Percentiles rank a stretch among this genome's conserved stretches.
phyloP scores from a whole-genome alignment of 2,113 vertebrate species.

The Romanogobio albipinnatus region DNA sequence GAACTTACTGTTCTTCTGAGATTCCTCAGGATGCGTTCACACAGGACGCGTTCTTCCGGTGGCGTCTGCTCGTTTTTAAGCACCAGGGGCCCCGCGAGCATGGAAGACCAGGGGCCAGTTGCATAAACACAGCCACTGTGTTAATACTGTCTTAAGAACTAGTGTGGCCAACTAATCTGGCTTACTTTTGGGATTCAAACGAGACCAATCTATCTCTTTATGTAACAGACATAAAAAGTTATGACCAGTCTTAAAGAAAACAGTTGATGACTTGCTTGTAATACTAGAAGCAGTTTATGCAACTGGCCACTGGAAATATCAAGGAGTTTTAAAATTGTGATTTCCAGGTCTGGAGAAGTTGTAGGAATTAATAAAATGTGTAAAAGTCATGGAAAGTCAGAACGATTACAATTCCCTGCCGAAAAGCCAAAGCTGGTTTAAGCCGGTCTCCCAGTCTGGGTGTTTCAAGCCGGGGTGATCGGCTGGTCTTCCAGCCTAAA shows the following conservation, averaged over 20 bases:
- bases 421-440: not conserved
- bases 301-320: not conserved
- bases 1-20: not conserved
- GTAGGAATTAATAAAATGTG: not conserved
- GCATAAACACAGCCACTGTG: no score
- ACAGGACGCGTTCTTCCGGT: not conserved
- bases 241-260: no score
- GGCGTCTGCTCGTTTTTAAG: not conserved
- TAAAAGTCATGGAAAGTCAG: not conserved
- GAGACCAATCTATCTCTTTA: no score
- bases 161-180: no score
- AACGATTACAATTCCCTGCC: not conserved
- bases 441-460: not conserved
- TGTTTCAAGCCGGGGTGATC: not conserved
- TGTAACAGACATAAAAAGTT: no score
- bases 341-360: not conserved
- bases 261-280: no score
- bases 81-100: not conserved
- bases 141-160: no score
- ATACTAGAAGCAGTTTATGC: no score
- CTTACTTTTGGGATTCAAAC: no score
- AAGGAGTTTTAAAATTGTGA: not conserved
- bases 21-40: conserved; percentile 5
- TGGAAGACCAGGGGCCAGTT: not conserved
- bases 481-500: not conserved